Evolutionary conservation across 2,113 vertebrate genomes (phyloP).

Genomic region (Mungos mungo): DNA sequence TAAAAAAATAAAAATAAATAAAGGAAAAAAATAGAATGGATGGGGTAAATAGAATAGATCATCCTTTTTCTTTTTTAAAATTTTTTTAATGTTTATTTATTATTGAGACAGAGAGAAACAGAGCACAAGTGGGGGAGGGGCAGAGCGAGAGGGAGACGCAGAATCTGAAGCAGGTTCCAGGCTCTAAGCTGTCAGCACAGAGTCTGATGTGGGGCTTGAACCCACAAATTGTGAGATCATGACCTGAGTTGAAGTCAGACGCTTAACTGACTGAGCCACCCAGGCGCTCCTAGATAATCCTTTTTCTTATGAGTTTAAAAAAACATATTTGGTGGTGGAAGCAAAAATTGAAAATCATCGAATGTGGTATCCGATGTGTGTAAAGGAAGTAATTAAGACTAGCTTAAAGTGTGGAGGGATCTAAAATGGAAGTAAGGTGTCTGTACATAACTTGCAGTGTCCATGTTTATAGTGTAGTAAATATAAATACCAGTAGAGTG

Average conservation of each 20-base stretch:
- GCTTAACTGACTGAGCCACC: no score
- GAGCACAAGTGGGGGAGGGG: no score
- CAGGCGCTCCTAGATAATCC: not conserved
- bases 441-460: not conserved
- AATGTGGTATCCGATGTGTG: not conserved
- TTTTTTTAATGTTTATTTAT: no score
- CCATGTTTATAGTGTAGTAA: not conserved
- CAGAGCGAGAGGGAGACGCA: no score
- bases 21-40: no score
- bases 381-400: not conserved
- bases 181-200: no score
- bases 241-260: no score
- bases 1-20: no score
- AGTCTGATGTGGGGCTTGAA: no score
- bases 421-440: not conserved
- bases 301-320: constrained; percentile 1
- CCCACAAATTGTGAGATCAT: no score
- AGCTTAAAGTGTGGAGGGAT: not conserved
- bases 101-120: no score
- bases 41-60: not conserved
- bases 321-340: not conserved
- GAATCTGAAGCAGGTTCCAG: no score
- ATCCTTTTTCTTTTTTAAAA: not conserved
- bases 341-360: not conserved
- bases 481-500: not conserved